Evolutionary conservation across 2,888 invertebrate species (phyloP).

Genomic region (Pilophorus perplexus): DNA sequence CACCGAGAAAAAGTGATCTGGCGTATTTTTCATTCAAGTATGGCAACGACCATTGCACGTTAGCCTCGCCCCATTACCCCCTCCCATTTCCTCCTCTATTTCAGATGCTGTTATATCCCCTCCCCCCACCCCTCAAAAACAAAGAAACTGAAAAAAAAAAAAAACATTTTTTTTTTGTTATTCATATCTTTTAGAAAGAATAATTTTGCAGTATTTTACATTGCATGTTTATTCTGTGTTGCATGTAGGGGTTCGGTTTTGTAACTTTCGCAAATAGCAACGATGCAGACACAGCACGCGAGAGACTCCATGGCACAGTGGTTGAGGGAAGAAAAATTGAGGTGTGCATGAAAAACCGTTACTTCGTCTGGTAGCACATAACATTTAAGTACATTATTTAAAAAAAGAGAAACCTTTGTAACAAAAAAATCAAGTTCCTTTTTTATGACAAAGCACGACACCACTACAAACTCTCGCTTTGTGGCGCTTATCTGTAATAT

Average conservation of each 20-base stretch:
- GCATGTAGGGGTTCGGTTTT: constrained; percentile 99
- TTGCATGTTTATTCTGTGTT: constrained; percentile 94
- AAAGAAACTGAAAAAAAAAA: background rate
- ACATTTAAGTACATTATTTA: constrained; percentile 46
- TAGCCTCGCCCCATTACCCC: constrained; percentile 37
- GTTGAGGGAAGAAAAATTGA: constrained; percentile 99
- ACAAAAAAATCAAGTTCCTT: constrained; percentile 44
- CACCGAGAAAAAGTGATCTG: too few species aligned
- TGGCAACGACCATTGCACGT: constrained; percentile 40
- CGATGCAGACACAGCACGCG: constrained; percentile 99
- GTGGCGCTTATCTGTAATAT: constrained; percentile 47
- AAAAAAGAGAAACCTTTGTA: constrained; percentile 44
- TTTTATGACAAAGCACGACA: constrained; percentile 46
- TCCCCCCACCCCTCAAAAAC: constrained; percentile 9
- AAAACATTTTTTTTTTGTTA: background rate
- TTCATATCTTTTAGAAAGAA: constrained; percentile 52
- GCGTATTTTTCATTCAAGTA: too few species aligned
- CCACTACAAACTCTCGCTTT: constrained; percentile 47
- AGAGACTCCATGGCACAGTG: constrained; percentile 99
- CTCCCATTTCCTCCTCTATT: constrained; percentile 38
- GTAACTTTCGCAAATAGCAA: constrained; percentile 99
- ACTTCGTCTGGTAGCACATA: constrained; percentile 47
- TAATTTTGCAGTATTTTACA: constrained; percentile 55
- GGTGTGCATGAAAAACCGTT: constrained; percentile 80
- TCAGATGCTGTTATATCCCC: constrained; percentile 23